Evolutionary conservation across 2,113 vertebrate species (phyloP).

Genomic region (Tapirus terrestris): DNA sequence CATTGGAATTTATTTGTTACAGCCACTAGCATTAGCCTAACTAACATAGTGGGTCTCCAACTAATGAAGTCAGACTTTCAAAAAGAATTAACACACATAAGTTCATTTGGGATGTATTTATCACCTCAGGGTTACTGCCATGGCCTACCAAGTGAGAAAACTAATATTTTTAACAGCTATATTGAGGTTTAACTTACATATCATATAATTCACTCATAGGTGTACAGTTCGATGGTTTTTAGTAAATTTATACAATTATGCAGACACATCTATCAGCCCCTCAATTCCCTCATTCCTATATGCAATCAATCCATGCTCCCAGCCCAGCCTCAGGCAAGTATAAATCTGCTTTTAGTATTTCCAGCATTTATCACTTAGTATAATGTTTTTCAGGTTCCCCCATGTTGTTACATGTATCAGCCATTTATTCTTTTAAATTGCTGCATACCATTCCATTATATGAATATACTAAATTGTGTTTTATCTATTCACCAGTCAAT

Average conservation of each 20-base stretch:
- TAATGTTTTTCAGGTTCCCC: not conserved
- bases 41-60: not conserved
- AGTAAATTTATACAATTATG: not conserved
- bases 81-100: not conserved
- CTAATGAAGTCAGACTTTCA: not conserved
- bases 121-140: not conserved
- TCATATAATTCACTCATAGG: not conserved
- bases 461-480: not conserved
- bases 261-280: not conserved
- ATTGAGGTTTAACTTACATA: not conserved
- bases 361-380: not conserved
- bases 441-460: not conserved
- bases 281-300: not conserved
- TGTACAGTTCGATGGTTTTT: not conserved
- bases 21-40: not conserved
- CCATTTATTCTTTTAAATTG: not conserved
- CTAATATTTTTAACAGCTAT: not conserved
- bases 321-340: not conserved
- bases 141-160: not conserved
- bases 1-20: not conserved
- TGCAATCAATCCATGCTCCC: not conserved
- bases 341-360: not conserved
- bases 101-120: not conserved
- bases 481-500: not conserved
- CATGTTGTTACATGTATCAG: not conserved